Evolutionary conservation across 2,113 vertebrate species (phyloP), one percentile per base, ranked within the genome.

Genomic region (Psephotus haematonotus): DNA sequence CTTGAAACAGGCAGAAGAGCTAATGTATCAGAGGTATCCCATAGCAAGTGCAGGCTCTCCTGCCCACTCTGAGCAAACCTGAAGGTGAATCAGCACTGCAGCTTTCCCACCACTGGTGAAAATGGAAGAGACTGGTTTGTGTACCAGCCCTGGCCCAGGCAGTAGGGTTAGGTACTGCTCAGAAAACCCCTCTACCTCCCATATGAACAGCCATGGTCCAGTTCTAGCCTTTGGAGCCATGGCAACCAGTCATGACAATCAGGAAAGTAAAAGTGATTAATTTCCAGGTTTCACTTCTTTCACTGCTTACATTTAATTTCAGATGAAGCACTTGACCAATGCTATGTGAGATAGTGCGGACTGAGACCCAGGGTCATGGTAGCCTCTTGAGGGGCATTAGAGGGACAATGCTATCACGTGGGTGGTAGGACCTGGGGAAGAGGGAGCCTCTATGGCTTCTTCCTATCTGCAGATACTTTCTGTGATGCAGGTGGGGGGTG

Each of bases 241-340:
- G 60, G 80, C 76, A 96, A 93, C 72, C 16, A 78, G 88, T 52
- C 1, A 0, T 70, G 41, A 43, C 0, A 0, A 81, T 81, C 35
- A 90, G 86, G 76, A 93, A 94, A 86, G 71, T 33, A 84, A 71
- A 96, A 96, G 69, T 90, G 86, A 94, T 78, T 86, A 47, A 83
- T 96, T 93, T 86, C 88, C 79, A 88, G 72, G 75, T 95, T 96
- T 95, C 90, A 86, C 80, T 96, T 96, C 90, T 92, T 76, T 50
- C 2, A 1, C 29, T 65, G 63, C 24, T 93, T 49, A 70, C 62
- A 46, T 82, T 75, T 76, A 71, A 60, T 93, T 91, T 91, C 74
- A 76, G 47, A 64, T 35, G 17, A 39, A 93, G 57, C 31, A 27
- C 33, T 84, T 84, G 35, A 29, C 15, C 0, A 0, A 28, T 28